A percentile compares a stretch with the other conserved stretches of the same genome.
phyloP scores from a whole-genome alignment of 2,113 vertebrate genomes.

The Vombatus ursinus region DNA sequence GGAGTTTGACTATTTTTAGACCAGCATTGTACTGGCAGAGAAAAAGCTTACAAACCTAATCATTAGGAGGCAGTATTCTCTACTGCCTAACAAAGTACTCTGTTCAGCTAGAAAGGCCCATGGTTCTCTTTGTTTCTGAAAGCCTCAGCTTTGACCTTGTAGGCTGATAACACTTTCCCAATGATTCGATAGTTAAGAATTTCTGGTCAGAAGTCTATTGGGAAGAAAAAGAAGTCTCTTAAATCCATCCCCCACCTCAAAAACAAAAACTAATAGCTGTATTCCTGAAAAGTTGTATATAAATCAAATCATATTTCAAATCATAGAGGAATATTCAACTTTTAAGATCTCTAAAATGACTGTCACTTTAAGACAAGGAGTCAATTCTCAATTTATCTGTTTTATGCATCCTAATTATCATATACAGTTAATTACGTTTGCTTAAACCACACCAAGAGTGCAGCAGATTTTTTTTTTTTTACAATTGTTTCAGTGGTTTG shows the following conservation, averaged over 20 bases:
- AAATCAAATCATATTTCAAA: neutral
- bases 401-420: neutral
- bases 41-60: slow-evolving; percentile 3
- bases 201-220: neutral
- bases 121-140: neutral
- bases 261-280: neutral
- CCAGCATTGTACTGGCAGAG: slow-evolving; percentile 20
- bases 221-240: neutral
- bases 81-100: neutral
- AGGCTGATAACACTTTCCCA: neutral
- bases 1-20: slow-evolving; percentile 54
- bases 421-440: neutral
- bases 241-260: neutral
- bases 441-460: neutral
- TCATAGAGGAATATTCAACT: neutral
- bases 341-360: neutral
- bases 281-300: neutral
- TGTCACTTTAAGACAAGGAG: neutral
- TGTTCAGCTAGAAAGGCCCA: neutral
- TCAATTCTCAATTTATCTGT: neutral
- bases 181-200: neutral
- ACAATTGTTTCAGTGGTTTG: neutral
- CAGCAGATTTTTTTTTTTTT: neutral
- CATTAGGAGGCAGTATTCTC: neutral
- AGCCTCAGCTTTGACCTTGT: neutral